Conservation (phyloP, 2,888 invertebrate species). For the Odontothrips loti region DNA sequence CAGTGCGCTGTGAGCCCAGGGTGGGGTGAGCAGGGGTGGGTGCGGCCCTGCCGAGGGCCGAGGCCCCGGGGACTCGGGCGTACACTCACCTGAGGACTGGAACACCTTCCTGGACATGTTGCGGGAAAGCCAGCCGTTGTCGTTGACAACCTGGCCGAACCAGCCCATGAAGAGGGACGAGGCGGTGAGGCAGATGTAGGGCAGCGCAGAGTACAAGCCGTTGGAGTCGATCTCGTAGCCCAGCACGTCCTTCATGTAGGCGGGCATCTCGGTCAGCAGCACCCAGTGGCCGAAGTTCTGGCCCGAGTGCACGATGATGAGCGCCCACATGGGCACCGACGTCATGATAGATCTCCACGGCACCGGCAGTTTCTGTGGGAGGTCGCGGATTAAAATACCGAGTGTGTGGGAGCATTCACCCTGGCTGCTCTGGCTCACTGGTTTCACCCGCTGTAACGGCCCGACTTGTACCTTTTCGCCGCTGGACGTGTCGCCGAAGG, state of each 20-base stretch:
- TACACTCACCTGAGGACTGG: neutral
- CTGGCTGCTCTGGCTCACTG: no score
- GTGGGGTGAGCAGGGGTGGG: neutral
- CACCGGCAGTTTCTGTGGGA: slow-evolving; percentile 40
- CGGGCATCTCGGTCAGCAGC: slow-evolving; percentile 71
- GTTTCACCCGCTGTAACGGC: no score
- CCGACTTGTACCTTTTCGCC: slow-evolving; percentile 39
- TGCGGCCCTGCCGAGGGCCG: neutral
- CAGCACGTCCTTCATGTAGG: slow-evolving; percentile 69
- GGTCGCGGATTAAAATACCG: no score
- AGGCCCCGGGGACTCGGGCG: neutral
- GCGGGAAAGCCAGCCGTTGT: neutral
- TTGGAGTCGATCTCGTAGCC: slow-evolving; percentile 61
- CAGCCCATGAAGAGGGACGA: neutral
- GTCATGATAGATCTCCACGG: neutral
- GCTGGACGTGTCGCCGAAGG: slow-evolving; percentile 45
- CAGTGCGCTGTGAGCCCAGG: slow-evolving; percentile 35
- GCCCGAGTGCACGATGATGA: slow-evolving; percentile 64
- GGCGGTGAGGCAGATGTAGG: neutral
- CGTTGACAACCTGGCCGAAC: slow-evolving; percentile 1
- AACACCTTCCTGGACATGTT: neutral
- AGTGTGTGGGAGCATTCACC: no score
- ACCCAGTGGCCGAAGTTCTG: slow-evolving; percentile 81
- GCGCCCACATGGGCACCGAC: slow-evolving; percentile 51
- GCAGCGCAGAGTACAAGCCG: neutral